phyloP scores from a whole-genome alignment of 1,140 invertebrate species.

The Manduca sexta region DNA sequence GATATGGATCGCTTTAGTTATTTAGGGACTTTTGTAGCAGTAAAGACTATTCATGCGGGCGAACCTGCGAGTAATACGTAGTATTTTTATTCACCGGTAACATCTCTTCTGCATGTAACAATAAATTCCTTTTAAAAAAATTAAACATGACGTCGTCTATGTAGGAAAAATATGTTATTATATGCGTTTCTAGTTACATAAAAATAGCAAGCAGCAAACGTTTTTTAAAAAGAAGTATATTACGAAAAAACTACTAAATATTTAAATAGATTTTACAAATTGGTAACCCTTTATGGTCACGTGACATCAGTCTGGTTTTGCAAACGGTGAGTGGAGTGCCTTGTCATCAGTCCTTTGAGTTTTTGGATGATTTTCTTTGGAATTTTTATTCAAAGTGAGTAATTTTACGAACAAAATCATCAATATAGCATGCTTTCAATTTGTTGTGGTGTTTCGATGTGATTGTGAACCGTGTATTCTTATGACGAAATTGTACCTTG shows the following conservation, averaged over 20 bases:
- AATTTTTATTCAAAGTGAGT: slow-evolving; percentile 72
- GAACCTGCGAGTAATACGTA: too few relatives aligned
- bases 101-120: too few relatives aligned
- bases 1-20: too few relatives aligned
- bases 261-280: background rate
- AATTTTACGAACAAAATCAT: slow-evolving; percentile 55
- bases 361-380: slow-evolving; percentile 73
- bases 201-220: background rate
- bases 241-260: too few relatives aligned
- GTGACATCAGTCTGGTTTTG: slow-evolving; percentile 72
- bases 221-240: background rate
- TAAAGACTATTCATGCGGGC: too few relatives aligned
- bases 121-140: too few relatives aligned
- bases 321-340: slow-evolving; percentile 74
- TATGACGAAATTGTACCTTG: slow-evolving; percentile 69
- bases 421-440: slow-evolving; percentile 43
- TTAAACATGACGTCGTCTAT: too few relatives aligned
- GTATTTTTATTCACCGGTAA: too few relatives aligned
- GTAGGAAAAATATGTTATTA: too few relatives aligned
- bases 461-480: slow-evolving; percentile 52
- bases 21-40: too few relatives aligned
- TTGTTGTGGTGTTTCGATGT: slow-evolving; percentile 46
- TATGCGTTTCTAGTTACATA: background rate
- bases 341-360: slow-evolving; percentile 72
- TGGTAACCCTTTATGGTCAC: slow-evolving; percentile 54